These are phyloP conservation scores for Pitangus sulphuratus DNA, from an alignment of 2,797 vertebrate genomes.

Conservation along the genomic window DNA sequence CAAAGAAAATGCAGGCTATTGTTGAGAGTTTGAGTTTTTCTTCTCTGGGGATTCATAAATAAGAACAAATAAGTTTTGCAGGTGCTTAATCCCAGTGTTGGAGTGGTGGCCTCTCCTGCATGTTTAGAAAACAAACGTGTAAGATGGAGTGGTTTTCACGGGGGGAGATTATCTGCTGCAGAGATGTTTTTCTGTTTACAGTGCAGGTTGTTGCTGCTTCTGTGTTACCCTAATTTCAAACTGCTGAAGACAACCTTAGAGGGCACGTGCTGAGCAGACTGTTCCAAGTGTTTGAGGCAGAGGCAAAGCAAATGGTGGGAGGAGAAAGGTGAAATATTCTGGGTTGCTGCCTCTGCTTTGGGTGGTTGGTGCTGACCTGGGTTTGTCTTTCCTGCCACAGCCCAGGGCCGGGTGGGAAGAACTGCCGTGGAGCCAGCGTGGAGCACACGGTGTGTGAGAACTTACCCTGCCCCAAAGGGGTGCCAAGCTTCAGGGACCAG, in stretches of 20 bases:
- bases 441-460: slow-evolving; percentile 93
- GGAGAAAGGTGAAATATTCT: background rate
- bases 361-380: background rate
- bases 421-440: slow-evolving; percentile 88
- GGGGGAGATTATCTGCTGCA: background rate
- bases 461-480: slow-evolving; percentile 87
- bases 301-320: background rate
- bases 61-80: background rate
- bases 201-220: background rate
- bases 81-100: background rate
- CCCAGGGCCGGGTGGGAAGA: slow-evolving; percentile 88
- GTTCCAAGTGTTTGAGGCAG: background rate
- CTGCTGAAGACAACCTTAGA: background rate
- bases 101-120: background rate
- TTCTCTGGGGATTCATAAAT: slow-evolving; percentile 4
- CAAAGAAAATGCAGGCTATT: background rate
- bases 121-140: background rate
- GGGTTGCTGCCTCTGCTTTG: background rate
- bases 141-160: background rate
- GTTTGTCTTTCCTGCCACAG: slow-evolving; percentile 60
- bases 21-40: background rate
- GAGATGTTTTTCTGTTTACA: background rate
- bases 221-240: background rate
- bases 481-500: slow-evolving; percentile 91
- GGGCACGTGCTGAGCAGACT: rapidly evolving